These are phyloP conservation scores for Azemiops feae DNA, from an alignment of 2,113 vertebrate genomes.

Conservation along the genomic window DNA sequence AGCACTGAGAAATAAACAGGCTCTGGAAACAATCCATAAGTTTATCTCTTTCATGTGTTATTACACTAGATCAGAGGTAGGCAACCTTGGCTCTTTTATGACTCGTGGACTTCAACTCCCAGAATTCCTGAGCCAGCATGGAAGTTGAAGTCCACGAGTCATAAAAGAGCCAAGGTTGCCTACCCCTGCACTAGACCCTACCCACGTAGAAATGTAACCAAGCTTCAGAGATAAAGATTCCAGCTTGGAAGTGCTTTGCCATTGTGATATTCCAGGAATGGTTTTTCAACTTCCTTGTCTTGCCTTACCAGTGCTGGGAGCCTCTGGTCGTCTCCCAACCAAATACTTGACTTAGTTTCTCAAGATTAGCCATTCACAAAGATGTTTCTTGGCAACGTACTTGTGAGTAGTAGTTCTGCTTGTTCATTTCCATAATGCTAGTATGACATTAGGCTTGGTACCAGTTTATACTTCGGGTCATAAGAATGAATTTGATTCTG, in stretches of 20 bases:
- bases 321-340: background rate
- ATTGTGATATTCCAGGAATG: background rate
- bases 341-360: background rate
- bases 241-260: background rate
- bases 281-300: background rate
- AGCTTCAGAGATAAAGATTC: background rate
- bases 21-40: background rate
- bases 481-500: background rate
- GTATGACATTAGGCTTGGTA: background rate
- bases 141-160: too few species aligned
- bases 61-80: background rate
- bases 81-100: too few species aligned
- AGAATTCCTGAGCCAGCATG: too few species aligned
- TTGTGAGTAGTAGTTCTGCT: background rate
- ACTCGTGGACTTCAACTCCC: too few species aligned
- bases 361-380: background rate
- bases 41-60: background rate
- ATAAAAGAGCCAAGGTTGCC: too few species aligned
- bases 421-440: background rate
- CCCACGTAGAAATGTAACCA: background rate
- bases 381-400: background rate
- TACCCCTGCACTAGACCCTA: too few species aligned
- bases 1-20: background rate
- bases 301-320: background rate
- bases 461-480: background rate